A percentile compares a stretch with the other conserved stretches of the same genome.
phyloP scores from a whole-genome alignment of 2,113 vertebrate species.

The Agelaius tricolor region DNA sequence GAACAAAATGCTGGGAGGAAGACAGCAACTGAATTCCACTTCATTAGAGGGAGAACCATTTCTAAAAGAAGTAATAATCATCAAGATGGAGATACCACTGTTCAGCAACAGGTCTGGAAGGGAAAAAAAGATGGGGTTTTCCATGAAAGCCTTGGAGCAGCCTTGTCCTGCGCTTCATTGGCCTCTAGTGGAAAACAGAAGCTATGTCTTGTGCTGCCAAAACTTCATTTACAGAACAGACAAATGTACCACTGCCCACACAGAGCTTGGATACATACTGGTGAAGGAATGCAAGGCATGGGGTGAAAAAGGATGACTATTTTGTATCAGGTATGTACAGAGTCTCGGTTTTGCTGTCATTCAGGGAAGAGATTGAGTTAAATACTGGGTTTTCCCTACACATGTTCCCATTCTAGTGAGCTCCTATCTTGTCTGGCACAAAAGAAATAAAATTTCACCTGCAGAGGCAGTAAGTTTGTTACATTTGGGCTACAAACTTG shows the following conservation, averaged over 20 bases:
- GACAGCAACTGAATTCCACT: neutral
- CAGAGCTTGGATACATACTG: neutral
- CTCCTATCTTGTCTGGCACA: slow-evolving; percentile 3
- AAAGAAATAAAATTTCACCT: slow-evolving; percentile 55
- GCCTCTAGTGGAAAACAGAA: slow-evolving; percentile 61
- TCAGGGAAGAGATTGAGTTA: neutral
- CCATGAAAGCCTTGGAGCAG: neutral
- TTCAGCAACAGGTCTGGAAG: neutral
- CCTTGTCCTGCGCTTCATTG: slow-evolving; percentile 57
- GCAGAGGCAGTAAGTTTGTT: slow-evolving; percentile 10
- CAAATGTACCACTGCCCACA: neutral
- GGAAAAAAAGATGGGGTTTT: neutral
- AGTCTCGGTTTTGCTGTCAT: neutral
- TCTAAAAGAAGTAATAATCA: neutral
- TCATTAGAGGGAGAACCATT: neutral
- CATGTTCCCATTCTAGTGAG: neutral
- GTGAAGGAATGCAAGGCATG: neutral
- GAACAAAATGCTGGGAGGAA: neutral
- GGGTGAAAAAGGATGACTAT: rapidly evolving
- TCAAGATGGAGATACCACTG: neutral
- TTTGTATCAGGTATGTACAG: neutral
- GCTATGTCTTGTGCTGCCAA: neutral
- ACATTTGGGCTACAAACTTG: neutral
- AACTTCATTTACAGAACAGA: neutral
- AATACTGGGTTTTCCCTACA: neutral